These are phyloP conservation scores for Epicampocera succincta DNA, from an alignment of 2,888 invertebrate species.

Conservation along the genomic window DNA sequence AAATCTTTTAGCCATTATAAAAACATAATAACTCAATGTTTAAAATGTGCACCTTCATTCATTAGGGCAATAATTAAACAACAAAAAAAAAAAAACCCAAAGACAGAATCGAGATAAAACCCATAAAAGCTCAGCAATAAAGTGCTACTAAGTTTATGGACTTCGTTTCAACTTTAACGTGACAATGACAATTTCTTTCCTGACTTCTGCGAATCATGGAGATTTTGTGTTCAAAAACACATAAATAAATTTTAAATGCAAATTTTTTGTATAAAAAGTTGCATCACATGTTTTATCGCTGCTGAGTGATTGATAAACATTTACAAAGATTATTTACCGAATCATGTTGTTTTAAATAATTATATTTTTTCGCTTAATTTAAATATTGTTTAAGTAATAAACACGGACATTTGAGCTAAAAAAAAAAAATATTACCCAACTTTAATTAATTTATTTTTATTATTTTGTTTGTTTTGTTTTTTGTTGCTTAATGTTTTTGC, in stretches of 20 bases:
- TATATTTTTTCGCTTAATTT: constrained; percentile 4
- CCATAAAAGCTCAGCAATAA: neutral
- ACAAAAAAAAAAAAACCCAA: neutral
- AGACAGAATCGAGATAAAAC: neutral
- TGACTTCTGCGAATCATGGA: constrained; percentile 2
- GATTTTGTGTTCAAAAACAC: constrained; percentile 1
- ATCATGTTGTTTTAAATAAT: constrained; percentile 9
- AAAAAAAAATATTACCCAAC: neutral
- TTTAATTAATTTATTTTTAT: neutral
- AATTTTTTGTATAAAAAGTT: constrained; percentile 21
- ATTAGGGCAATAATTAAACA: neutral
- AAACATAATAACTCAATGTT: no score
- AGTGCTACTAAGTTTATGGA: constrained; percentile 3
- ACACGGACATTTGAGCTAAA: no score
- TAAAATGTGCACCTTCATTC: constrained; percentile 6
- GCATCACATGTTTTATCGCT: constrained; percentile 18
- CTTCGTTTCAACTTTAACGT: constrained; percentile 15
- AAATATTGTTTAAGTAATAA: neutral
- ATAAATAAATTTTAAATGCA: constrained; percentile 29
- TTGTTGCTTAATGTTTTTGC: neutral
- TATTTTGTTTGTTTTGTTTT: neutral
- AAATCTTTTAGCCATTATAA: no score
- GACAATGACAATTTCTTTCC: constrained; percentile 6
- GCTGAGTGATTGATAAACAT: constrained; percentile 9
- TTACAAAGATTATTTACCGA: neutral